Evolutionary conservation across 2,888 invertebrate species (phyloP), one percentile per base, ranked within the genome.

Genomic region (Synergus gifuensis): DNA sequence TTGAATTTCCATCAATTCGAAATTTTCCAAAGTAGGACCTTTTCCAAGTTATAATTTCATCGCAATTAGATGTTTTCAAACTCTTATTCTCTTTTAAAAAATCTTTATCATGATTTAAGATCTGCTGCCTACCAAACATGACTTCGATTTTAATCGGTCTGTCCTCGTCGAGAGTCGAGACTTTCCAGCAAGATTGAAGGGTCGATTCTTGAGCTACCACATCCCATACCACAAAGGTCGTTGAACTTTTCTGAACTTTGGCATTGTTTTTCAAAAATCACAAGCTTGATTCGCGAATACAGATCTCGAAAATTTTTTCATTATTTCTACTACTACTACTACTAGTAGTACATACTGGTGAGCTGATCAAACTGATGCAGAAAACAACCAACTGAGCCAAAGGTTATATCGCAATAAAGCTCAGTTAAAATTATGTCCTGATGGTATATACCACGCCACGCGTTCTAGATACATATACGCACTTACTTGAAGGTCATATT

Each of bases 151-250:
- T 84, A 67, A 89, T 85, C 36, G 88, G 88, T 64, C 85, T 81
- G 78, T 85, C 84, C 79, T 87, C n/a, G n/a, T n/a, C n/a, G n/a
- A n/a, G n/a, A n/a, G n/a, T n/a, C 86, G 81, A 73, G 81, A 77
- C 81, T 77, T 60, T 63, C 76, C 69, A 80, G 78, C 77, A 78
- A 77, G 76, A 83, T 82, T 78, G 85, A 79, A 79, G 64, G 79
- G 40, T 62, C 83, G 60, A 73, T 82, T 80, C 80, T 78, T 85
- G 67, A 90, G 82, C 87, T 88, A 85, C 88, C 87, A 84, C 90
- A 90, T 91, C 90, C 91, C 91, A 91, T 91, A 85, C 86, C 89
- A 88, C 86, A 76, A 63, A 22, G 64, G 66, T 76, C 81, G 79
- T 80, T 76, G 62, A 81, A n/a, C 2, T 14, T 28, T 16, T 60